Percentiles rank a stretch among this genome's conserved stretches.
phyloP scores from a whole-genome alignment of 1,140 invertebrate species.

The Neodiprion fabricii region DNA sequence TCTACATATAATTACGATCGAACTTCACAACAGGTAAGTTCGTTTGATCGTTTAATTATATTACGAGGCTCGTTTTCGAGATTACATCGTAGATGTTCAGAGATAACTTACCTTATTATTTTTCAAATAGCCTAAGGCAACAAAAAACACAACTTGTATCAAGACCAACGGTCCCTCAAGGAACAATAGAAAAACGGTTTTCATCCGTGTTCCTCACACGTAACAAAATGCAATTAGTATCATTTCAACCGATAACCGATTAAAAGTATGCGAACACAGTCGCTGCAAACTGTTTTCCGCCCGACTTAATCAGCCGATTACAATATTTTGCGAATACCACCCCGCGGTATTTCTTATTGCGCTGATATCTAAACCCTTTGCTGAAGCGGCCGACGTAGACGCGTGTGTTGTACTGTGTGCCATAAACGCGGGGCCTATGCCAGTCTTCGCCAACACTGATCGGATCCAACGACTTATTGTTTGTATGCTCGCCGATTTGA shows the following conservation, averaged over 20 bases:
- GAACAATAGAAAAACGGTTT: slow-evolving; percentile 1
- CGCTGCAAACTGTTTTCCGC: slow-evolving; percentile 11
- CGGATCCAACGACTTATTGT: slow-evolving; percentile 21
- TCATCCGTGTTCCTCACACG: not conserved
- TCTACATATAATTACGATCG: not conserved
- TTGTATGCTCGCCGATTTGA: slow-evolving; percentile 14
- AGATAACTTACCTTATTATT: slow-evolving; percentile 3
- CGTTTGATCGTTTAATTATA: no score
- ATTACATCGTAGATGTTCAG: slow-evolving; percentile 16
- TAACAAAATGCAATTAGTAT: not conserved
- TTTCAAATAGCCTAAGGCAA: no score
- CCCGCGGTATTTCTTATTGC: slow-evolving; percentile 37
- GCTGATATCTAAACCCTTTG: slow-evolving; percentile 23
- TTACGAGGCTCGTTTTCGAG: no score
- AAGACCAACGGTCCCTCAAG: no score
- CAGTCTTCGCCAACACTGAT: slow-evolving; percentile 12
- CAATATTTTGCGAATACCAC: slow-evolving; percentile 26
- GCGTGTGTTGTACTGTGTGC: slow-evolving; percentile 12
- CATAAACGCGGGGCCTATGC: slow-evolving; percentile 1
- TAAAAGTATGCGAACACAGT: not conserved
- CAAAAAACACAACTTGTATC: no score
- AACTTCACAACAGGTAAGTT: no score
- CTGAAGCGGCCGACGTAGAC: slow-evolving; percentile 12
- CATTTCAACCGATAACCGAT: not conserved
- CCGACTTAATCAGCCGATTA: slow-evolving; percentile 16